A percentile compares a stretch with the other conserved stretches of the same genome.
Conservation (phyloP, 2,113 vertebrate genomes). For the Accipiter cooperii region DNA sequence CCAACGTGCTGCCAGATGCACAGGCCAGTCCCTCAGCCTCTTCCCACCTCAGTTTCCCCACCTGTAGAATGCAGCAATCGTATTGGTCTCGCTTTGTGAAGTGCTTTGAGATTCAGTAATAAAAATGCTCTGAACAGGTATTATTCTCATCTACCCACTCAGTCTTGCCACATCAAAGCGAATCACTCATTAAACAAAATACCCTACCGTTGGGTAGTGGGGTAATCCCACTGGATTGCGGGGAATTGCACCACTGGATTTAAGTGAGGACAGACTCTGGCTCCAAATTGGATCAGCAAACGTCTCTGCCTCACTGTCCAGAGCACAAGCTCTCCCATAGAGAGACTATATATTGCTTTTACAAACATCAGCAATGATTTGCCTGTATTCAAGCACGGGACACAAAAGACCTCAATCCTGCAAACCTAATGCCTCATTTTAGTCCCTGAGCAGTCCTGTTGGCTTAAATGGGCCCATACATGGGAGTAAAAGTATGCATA, state of each 20-base stretch:
- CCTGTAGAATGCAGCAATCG: background rate
- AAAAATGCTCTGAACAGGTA: background rate
- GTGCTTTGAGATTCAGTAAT: background rate
- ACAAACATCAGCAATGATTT: background rate
- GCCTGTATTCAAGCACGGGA: background rate
- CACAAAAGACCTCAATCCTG: background rate
- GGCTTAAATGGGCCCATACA: background rate
- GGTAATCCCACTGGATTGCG: background rate
- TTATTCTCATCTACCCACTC: background rate
- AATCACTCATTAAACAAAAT: background rate
- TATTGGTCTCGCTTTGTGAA: background rate
- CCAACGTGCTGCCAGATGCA: background rate
- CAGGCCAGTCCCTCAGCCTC: background rate
- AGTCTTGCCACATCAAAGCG: background rate
- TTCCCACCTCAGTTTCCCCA: background rate
- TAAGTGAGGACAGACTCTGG: background rate
- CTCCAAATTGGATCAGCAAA: background rate
- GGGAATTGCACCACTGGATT: background rate
- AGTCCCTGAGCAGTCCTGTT: background rate
- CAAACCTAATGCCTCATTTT: background rate
- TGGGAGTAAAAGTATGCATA: background rate
- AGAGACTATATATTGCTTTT: background rate
- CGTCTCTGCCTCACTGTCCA: background rate
- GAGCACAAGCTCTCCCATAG: background rate
- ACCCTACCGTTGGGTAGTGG: background rate